These are phyloP conservation scores for Pecten maximus DNA, from an alignment of 2,888 invertebrate genomes.

Conservation along the genomic window DNA sequence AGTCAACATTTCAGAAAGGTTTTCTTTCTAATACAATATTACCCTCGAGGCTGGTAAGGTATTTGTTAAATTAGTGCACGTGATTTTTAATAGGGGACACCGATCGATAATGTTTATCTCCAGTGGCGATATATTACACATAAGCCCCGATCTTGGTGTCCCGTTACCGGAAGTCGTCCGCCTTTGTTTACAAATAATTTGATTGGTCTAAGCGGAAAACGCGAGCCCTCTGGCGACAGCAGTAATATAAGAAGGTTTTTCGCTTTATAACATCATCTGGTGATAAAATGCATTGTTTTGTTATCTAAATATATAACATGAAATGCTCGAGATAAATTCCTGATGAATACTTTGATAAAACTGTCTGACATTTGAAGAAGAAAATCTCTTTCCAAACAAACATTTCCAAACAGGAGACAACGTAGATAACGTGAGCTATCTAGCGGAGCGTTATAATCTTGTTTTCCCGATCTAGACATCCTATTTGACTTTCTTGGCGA, in stretches of 20 bases:
- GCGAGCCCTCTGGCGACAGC: neutral
- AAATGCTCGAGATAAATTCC: neutral
- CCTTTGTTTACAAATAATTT: conserved; percentile 16
- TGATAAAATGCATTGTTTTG: conserved; percentile 12
- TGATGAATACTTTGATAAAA: conserved; percentile 1
- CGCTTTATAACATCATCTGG: neutral
- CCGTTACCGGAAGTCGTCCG: neutral
- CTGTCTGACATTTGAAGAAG: conserved; percentile 12
- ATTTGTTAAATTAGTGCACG: neutral
- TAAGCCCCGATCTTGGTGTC: neutral
- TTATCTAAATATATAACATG: conserved; percentile 20
- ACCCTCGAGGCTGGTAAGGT: neutral
- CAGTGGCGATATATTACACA: neutral
- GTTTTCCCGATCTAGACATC: neutral
- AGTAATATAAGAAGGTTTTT: neutral
- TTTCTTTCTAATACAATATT: neutral
- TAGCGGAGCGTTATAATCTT: neutral
- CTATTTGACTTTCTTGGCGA: conserved; percentile 35
- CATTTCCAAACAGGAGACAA: neutral
- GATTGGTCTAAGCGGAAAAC: neutral
- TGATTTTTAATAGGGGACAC: neutral
- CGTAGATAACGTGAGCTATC: neutral
- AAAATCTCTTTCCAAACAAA: conserved; percentile 22
- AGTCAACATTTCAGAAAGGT: neutral
- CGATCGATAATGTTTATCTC: neutral